Evolutionary conservation across 2,113 vertebrate species (phyloP), one percentile per base, ranked within the genome.

Genomic region (Amphiprion percula): DNA sequence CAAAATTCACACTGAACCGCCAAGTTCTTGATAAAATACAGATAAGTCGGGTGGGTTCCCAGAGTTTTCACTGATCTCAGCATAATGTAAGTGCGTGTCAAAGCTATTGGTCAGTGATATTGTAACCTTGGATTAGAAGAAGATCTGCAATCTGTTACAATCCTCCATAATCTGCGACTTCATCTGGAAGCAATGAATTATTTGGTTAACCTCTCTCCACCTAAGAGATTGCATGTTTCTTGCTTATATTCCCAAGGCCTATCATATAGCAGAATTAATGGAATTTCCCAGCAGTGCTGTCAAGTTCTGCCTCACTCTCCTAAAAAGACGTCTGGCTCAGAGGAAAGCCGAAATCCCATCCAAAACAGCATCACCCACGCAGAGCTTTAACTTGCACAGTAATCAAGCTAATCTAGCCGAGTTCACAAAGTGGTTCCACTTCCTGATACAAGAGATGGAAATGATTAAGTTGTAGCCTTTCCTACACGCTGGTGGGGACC

Each of bases 121-220:
- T 53, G 64, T 39, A 67, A 53, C 46, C 0, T 15, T 23, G 37
- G 68, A 80, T 82, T 68, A 71, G 19, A 53, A 21, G 37, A 55
- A 37, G 49, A 77, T 39, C 69, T 44, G 72, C 46, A 70, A 83
- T 80, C 60, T 63, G 77, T 75, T 65, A 61, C 79, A 72, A 59
- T 68, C 59, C 65, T 69, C 54, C 55, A 46, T 70, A 78, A 83
- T 87, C 85, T 82, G 60, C 54, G 0, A 37, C 73, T 71, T 87
- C 79, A 87, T 87, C 82, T 87, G 82, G 68, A 80, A 82, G 65
- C 74, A 61, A 86, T 88, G 26, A 86, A 88, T 86, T 71, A 88
- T 82, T 79, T 68, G 82, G 82, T 85, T 68, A 60, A 81, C 78
- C 83, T 66, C 65, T 75, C 73, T 75, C 73, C 69, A 46, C 41